Conservation (phyloP, 2,113 vertebrate genomes). For the Podilymbus podiceps region DNA sequence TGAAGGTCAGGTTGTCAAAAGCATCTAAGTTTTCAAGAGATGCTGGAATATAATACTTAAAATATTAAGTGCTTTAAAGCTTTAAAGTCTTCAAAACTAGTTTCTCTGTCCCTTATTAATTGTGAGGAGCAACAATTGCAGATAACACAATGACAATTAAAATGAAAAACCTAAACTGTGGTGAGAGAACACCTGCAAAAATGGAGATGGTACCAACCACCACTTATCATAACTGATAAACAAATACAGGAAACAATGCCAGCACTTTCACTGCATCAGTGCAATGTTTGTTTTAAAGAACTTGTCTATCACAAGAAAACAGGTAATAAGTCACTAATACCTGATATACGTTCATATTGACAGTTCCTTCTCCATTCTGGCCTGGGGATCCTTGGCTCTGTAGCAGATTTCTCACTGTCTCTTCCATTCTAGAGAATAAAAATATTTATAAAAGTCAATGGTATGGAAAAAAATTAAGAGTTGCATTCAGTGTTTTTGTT, state of each 20-base stretch:
- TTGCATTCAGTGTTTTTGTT: neutral
- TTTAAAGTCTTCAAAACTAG: neutral
- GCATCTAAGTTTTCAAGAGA: neutral
- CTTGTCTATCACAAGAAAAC: neutral
- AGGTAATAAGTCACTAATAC: conserved; percentile 64
- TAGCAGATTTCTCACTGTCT: conserved; percentile 87
- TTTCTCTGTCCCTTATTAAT: neutral
- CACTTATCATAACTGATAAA: neutral
- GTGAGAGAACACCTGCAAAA: neutral
- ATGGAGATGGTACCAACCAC: neutral
- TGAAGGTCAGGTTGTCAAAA: neutral
- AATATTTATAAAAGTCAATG: conserved; percentile 42
- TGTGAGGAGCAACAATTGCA: neutral
- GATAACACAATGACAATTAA: neutral
- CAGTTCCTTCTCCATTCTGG: conserved; percentile 80
- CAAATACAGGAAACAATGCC: neutral
- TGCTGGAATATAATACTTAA: neutral
- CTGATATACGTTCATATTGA: conserved; percentile 85
- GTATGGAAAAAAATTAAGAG: neutral
- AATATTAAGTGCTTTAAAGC: neutral
- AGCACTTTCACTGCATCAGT: neutral
- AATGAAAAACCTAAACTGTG: neutral
- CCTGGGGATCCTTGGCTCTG: conserved; percentile 83
- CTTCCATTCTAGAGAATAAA: conserved; percentile 86
- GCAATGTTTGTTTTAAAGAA: neutral